Conservation (phyloP, 2,888 invertebrate species). For the Branchellion lobata region DNA sequence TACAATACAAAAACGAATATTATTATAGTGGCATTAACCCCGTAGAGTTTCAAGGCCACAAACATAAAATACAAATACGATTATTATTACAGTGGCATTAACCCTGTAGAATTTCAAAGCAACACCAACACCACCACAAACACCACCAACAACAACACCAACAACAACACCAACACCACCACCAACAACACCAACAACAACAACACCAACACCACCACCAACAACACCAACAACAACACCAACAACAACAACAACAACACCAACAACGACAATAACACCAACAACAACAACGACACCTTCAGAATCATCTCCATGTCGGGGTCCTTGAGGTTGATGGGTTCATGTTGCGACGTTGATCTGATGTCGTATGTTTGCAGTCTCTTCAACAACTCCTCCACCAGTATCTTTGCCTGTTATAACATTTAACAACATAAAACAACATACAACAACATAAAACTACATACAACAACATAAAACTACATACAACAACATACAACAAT, state of each 20-base stretch:
- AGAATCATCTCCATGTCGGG: neutral
- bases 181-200: neutral
- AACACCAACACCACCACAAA: too few species aligned
- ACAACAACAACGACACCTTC: neutral
- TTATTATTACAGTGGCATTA: too few species aligned
- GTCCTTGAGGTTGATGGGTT: neutral
- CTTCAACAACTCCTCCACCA: constrained; percentile 23
- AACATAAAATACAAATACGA: too few species aligned
- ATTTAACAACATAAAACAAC: too few species aligned
- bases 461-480: neutral
- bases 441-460: neutral
- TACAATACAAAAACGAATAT: too few species aligned
- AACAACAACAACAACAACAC: neutral
- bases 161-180: too few species aligned
- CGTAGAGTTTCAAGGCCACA: too few species aligned
- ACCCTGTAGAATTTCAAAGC: too few species aligned
- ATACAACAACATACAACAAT: too few species aligned
- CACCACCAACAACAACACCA: too few species aligned
- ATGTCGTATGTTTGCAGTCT: neutral
- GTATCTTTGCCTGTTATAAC: neutral
- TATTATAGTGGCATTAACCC: too few species aligned
- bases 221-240: neutral
- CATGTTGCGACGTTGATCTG: neutral
- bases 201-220: neutral
- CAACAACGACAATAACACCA: neutral